Conservation (phyloP, 2,113 vertebrate genomes). For the Poeciliopsis turrubarensis region DNA sequence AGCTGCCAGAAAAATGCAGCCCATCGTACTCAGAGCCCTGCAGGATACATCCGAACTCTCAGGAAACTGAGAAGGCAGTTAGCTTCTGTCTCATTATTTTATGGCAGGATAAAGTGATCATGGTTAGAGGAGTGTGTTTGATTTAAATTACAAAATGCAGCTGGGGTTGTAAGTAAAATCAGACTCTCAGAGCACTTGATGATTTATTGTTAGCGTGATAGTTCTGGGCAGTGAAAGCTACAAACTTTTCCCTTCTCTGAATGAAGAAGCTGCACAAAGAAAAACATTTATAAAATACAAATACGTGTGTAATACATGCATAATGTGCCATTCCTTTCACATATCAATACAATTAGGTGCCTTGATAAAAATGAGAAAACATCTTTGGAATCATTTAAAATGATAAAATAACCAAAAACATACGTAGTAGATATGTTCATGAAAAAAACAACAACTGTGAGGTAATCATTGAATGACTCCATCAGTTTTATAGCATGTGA, state of each 20-base stretch:
- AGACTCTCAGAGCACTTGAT: background rate
- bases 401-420: no score
- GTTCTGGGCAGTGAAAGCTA: background rate
- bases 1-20: slow-evolving; percentile 75
- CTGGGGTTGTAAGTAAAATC: slow-evolving; percentile 12
- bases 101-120: slow-evolving; percentile 43
- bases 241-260: background rate
- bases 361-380: no score
- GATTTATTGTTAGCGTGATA: background rate
- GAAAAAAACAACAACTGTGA: no score
- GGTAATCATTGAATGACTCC: no score
- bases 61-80: slow-evolving; percentile 42
- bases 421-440: no score
- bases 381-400: no score
- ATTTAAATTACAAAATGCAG: slow-evolving; percentile 13
- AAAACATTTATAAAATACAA: no score
- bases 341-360: no score
- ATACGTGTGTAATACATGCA: no score
- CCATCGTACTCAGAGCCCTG: slow-evolving; percentile 56
- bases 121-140: slow-evolving; percentile 5
- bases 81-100: slow-evolving; percentile 67
- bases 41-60: slow-evolving; percentile 63
- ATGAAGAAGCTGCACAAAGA: background rate
- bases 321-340: no score
- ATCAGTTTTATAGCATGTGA: no score